Conservation (phyloP, 2,888 invertebrate species). For the Euplexia lucipara region DNA sequence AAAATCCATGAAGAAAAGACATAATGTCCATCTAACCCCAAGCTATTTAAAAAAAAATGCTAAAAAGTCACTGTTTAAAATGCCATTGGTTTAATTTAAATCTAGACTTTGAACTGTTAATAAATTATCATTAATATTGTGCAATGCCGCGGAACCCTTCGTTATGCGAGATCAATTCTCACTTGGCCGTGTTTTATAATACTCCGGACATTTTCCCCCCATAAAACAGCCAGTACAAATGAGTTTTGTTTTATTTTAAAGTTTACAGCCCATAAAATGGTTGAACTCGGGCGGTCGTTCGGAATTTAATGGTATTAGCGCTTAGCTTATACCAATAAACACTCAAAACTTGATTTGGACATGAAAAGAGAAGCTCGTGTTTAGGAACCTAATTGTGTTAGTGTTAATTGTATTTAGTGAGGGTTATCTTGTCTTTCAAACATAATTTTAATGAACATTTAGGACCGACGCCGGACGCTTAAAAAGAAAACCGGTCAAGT, state of each 20-base stretch:
- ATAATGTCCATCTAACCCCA: too few species aligned
- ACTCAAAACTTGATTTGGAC: conserved; percentile 31
- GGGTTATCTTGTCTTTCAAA: neutral
- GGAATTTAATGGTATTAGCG: conserved; percentile 61
- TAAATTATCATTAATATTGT: too few species aligned
- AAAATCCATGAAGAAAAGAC: too few species aligned
- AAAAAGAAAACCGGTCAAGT: too few species aligned
- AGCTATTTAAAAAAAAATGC: too few species aligned
- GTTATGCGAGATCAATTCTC: too few species aligned
- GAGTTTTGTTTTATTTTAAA: conserved; percentile 69
- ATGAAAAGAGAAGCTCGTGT: neutral
- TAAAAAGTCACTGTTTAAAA: too few species aligned
- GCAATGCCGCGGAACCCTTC: too few species aligned
- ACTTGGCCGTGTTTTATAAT: too few species aligned
- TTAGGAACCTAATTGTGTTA: conserved; percentile 14
- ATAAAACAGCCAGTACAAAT: conserved; percentile 62
- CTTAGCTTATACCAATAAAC: conserved; percentile 55
- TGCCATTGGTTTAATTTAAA: too few species aligned
- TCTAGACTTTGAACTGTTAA: too few species aligned
- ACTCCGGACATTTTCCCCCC: conserved; percentile 46
- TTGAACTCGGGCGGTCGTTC: conserved; percentile 52
- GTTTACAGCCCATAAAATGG: conserved; percentile 69
- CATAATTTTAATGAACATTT: neutral
- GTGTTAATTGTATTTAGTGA: neutral
- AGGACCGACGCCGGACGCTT: too few species aligned